Evolutionary conservation across 2,797 vertebrate species (phyloP), one percentile per base, ranked within the genome.

Genomic region (Alca torda): DNA sequence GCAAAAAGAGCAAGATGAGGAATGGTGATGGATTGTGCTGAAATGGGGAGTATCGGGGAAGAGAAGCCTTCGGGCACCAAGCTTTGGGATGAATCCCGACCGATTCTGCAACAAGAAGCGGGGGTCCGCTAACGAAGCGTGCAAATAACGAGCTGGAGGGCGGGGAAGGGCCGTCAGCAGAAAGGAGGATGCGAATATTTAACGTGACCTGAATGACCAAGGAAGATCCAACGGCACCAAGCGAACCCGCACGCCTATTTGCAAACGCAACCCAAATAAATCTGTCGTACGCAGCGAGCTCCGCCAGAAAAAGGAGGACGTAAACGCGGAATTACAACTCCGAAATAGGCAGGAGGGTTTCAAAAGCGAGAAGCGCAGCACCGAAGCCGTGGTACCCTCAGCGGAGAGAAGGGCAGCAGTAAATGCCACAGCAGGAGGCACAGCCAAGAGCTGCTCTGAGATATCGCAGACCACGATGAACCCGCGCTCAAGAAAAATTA

Each of bases 301-400:
- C 21, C 3, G 7, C 4, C 9, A 5, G 64, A 8, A 64, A 37
- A n/a, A 45, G 46, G 20, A 41, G 12, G 67, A 15, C 2, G 1
- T 5, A 17, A 35, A 25, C 0, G 31, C 2, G 2, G 39, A 16
- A 43, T 43, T 6, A 10, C 4, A 16, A 14, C 19, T 11, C 13
- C 37, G 2, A 21, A 69, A 4, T 3, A 1, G 10, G 31, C 31
- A 12, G 26, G 0, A 1, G 2, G 39, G 23, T 17, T 84, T 72
- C 24, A 43, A 25, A n/a, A 39, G 17, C 2, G 4, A 23, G 12
- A 7, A 70, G 25, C 2, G 0, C 14, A 1, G 51, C 10, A 0
- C 18, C 8, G 37, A 31, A 50, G 37, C 2, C 4, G 1, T 0
- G 16, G 37, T 18, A 30, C 10, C 48, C 50, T 75, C 48, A 8